Evolutionary conservation across 2,888 invertebrate species (phyloP).

Genomic region (Sesia bembeciformis): DNA sequence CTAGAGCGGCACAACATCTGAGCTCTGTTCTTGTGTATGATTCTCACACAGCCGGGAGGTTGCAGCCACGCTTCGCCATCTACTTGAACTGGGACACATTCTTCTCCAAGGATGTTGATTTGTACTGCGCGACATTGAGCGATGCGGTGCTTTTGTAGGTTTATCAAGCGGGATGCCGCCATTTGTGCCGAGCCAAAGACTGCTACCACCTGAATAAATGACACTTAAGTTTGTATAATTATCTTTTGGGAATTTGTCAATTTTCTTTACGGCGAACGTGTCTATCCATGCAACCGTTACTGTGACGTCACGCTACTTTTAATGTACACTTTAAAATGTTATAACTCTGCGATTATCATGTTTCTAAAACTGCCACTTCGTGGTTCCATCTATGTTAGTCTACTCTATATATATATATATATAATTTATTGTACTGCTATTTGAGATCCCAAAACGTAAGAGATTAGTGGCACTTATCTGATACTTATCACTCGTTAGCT

Average conservation of each 20-base stretch:
- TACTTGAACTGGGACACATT: conserved; percentile 95
- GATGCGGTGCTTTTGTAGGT: conserved; percentile 96
- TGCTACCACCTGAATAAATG: conserved; percentile 78
- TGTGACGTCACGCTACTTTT: too few relatives aligned
- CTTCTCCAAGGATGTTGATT: conserved; percentile 94
- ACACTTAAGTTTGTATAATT: not conserved
- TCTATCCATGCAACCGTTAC: too few relatives aligned
- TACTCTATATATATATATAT: too few relatives aligned
- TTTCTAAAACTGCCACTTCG: too few relatives aligned
- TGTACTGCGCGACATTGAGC: conserved; percentile 97
- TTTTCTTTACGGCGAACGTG: too few relatives aligned
- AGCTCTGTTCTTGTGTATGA: conserved; percentile 96
- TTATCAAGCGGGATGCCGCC: conserved; percentile 95
- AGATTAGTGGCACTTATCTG: too few relatives aligned
- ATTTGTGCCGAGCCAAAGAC: conserved; percentile 98
- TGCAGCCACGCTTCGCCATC: conserved; percentile 99
- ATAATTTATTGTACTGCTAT: too few relatives aligned
- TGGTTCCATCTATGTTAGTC: too few relatives aligned
- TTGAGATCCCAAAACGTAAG: too few relatives aligned
- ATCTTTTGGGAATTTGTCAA: not conserved
- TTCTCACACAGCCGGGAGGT: conserved; percentile 95
- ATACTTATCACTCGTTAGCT: too few relatives aligned
- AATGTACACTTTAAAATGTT: too few relatives aligned
- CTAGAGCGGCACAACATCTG: conserved; percentile 96
- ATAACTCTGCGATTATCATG: too few relatives aligned